Percentiles rank a stretch among this genome's conserved stretches.
These are phyloP conservation scores for Brassicogethes aeneus DNA, from an alignment of 2,888 invertebrate genomes.

Conservation along the genomic window DNA sequence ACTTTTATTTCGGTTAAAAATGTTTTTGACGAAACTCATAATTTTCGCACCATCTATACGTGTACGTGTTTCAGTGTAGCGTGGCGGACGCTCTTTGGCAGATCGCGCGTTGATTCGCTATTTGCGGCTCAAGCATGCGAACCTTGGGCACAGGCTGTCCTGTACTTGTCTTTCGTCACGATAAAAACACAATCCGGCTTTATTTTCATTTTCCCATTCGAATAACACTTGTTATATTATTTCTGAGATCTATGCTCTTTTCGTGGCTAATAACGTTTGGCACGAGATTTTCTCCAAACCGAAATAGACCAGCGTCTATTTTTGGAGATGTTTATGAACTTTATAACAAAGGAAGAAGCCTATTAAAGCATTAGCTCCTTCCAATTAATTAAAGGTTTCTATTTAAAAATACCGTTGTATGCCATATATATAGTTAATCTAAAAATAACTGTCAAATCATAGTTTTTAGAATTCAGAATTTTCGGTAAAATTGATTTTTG, in stretches of 20 bases:
- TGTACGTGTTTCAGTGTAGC: slow-evolving; percentile 5
- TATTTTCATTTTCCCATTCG: not conserved
- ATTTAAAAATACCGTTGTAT: too few relatives aligned
- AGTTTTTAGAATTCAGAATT: too few relatives aligned
- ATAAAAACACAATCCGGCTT: not conserved
- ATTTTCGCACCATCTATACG: not conserved
- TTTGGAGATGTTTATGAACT: not conserved
- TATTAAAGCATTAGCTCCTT: too few relatives aligned
- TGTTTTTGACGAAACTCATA: slow-evolving; percentile 39
- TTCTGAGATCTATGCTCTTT: too few relatives aligned
- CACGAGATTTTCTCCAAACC: not conserved
- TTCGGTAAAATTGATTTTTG: too few relatives aligned
- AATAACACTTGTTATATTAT: too few relatives aligned
- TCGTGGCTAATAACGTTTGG: not conserved
- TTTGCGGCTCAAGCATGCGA: slow-evolving; percentile 31
- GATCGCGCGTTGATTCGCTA: slow-evolving; percentile 26
- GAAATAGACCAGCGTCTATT: not conserved
- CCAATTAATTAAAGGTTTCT: too few relatives aligned
- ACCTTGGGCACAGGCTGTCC: slow-evolving; percentile 25
- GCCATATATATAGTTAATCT: too few relatives aligned
- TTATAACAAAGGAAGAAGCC: not conserved
- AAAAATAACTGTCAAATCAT: too few relatives aligned
- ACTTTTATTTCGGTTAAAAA: slow-evolving; percentile 28
- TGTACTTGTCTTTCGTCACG: slow-evolving; percentile 11
- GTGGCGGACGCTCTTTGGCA: slow-evolving; percentile 21